Percentiles rank a stretch among this genome's conserved stretches.
Conservation (phyloP, 2,888 invertebrate species). For the Eurytoma adleriae region DNA sequence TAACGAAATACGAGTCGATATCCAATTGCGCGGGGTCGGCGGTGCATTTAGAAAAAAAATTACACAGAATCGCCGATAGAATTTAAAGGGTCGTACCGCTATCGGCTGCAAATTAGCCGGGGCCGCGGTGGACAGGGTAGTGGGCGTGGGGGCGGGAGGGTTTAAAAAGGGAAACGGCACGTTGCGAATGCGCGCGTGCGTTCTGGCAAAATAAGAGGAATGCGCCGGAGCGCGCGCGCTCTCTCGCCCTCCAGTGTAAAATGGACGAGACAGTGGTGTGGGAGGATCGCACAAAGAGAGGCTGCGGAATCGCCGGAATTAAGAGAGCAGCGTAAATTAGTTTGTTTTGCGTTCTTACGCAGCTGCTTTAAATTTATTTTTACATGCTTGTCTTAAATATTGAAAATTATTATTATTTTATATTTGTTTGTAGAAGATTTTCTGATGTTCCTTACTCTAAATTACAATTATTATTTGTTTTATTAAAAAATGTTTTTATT, state of each 20-base stretch:
- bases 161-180: conserved; percentile 41
- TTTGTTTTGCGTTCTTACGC: not conserved
- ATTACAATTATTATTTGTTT: not conserved
- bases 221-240: conserved; percentile 7
- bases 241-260: conserved; percentile 7
- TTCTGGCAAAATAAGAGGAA: conserved; percentile 37
- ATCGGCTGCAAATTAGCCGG: conserved; percentile 53
- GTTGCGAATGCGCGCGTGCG: conserved; percentile 18
- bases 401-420: too few species aligned
- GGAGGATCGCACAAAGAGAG: not conserved
- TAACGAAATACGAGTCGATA: conserved; percentile 20
- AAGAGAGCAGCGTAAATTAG: conserved; percentile 21
- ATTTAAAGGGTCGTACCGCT: conserved; percentile 20
- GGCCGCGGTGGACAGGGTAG: not conserved
- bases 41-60: conserved; percentile 28
- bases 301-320: conserved; percentile 10
- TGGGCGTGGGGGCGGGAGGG: conserved; percentile 5
- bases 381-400: too few species aligned
- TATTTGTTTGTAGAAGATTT: too few species aligned
- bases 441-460: not conserved
- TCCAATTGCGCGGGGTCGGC: not conserved
- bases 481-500: not conserved
- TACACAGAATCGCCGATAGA: conserved; percentile 16
- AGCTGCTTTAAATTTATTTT: too few species aligned
- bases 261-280: not conserved